A percentile compares a stretch with the other conserved stretches of the same genome.
These are phyloP conservation scores for Hybos culiciformis DNA, from an alignment of 2,888 invertebrate genomes.

Conservation along the genomic window DNA sequence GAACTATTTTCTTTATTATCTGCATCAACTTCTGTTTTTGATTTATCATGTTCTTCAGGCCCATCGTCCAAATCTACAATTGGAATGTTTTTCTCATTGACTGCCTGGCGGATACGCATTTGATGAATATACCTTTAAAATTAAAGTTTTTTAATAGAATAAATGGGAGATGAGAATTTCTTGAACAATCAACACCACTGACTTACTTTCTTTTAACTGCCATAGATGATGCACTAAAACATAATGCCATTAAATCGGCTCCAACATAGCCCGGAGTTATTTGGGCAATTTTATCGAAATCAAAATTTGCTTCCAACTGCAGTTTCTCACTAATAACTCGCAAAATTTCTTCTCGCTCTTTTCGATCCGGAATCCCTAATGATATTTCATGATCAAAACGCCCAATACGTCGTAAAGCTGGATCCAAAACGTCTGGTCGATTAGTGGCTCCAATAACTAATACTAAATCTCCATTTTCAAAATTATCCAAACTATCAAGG, in stretches of 20 bases:
- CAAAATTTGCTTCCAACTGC: conserved; percentile 53
- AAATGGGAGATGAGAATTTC: not conserved
- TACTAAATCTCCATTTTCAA: conserved; percentile 29
- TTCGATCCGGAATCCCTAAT: conserved; percentile 82
- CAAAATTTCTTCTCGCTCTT: conserved; percentile 68
- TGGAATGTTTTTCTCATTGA: conserved; percentile 27
- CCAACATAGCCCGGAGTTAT: conserved; percentile 94
- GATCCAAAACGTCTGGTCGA: conserved; percentile 82
- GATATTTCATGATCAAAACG: conserved; percentile 89
- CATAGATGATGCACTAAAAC: conserved; percentile 75
- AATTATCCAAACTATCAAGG: conserved; percentile 52
- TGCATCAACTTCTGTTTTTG: not conserved
- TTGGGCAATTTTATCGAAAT: conserved; percentile 59
- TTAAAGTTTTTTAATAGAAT: not conserved
- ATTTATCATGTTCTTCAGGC: conserved; percentile 13
- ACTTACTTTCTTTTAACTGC: conserved; percentile 55
- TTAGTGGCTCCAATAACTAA: conserved; percentile 93
- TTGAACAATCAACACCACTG: not conserved
- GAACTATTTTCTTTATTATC: conserved; percentile 6
- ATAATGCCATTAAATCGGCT: conserved; percentile 76
- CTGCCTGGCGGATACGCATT: conserved; percentile 26
- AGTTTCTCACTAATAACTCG: conserved; percentile 54
- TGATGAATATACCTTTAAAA: conserved; percentile 24
- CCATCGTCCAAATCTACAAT: conserved; percentile 31
- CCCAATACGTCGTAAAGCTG: conserved; percentile 79